phyloP scores from a whole-genome alignment of 2,113 vertebrate species.

The Potamarius usumacintae region DNA sequence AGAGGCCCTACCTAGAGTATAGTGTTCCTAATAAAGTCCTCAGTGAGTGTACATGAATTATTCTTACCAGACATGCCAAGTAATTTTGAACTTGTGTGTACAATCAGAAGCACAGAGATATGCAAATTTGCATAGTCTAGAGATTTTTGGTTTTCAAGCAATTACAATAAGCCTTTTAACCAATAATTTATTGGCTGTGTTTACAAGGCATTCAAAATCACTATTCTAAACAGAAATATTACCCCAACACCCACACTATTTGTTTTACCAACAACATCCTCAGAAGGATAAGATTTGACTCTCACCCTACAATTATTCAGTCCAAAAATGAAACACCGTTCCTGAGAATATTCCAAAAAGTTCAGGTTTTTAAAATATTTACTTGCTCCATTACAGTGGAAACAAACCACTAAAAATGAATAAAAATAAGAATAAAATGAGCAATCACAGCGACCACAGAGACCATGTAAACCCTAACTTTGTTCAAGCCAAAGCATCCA shows the following conservation, averaged over 20 bases:
- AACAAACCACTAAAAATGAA: not conserved
- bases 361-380: not conserved
- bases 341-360: not conserved
- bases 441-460: not conserved
- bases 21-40: no score
- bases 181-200: not conserved
- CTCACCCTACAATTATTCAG: not conserved
- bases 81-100: not conserved
- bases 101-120: not conserved
- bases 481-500: not conserved
- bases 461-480: not conserved
- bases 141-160: not conserved
- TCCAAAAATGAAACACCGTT: conserved; percentile 8
- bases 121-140: not conserved
- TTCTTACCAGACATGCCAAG: not conserved
- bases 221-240: not conserved
- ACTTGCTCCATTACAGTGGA: not conserved
- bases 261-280: not conserved
- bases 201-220: not conserved
- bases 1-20: no score
- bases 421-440: conserved; percentile 8
- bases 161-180: not conserved
- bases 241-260: not conserved
- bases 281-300: not conserved
- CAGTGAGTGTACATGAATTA: not conserved